Conservation (phyloP, 2,888 invertebrate genomes). For the Blastobasis lacticolella region DNA sequence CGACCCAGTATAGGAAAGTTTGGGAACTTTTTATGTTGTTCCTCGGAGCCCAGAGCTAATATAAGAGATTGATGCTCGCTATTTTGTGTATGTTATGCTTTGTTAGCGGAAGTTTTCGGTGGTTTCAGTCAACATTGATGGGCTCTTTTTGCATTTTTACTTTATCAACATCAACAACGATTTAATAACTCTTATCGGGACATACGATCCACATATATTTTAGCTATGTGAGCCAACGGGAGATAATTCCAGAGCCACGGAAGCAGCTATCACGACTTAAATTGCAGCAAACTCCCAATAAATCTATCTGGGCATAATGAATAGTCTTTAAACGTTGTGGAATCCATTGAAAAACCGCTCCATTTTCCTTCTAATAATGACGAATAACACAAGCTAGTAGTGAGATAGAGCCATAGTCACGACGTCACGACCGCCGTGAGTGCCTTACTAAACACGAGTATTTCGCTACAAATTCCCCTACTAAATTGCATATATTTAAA, state of each 20-base stretch:
- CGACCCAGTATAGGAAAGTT: constrained; percentile 62
- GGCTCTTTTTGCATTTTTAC: not conserved
- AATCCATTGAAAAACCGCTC: constrained; percentile 8
- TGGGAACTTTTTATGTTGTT: constrained; percentile 68
- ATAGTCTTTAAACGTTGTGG: not conserved
- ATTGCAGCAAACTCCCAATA: no score
- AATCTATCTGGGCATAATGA: no score
- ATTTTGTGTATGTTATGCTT: constrained; percentile 36
- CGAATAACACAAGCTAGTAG: constrained; percentile 18
- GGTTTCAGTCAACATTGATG: not conserved
- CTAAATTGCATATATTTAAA: not conserved
- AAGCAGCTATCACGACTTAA: no score
- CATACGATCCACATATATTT: no score
- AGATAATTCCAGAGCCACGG: no score
- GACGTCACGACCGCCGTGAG: constrained; percentile 30
- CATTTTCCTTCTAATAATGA: constrained; percentile 15
- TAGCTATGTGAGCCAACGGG: no score
- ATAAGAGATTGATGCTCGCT: constrained; percentile 65
- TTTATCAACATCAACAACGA: no score
- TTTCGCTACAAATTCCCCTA: not conserved
- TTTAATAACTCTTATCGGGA: no score
- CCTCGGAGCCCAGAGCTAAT: constrained; percentile 54
- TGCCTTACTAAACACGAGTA: constrained; percentile 7
- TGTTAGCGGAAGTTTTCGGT: constrained; percentile 7
- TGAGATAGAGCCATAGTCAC: constrained; percentile 27